These are phyloP conservation scores for Noturus placidus DNA, from an alignment of 2,113 vertebrate species.

Conservation along the genomic window DNA sequence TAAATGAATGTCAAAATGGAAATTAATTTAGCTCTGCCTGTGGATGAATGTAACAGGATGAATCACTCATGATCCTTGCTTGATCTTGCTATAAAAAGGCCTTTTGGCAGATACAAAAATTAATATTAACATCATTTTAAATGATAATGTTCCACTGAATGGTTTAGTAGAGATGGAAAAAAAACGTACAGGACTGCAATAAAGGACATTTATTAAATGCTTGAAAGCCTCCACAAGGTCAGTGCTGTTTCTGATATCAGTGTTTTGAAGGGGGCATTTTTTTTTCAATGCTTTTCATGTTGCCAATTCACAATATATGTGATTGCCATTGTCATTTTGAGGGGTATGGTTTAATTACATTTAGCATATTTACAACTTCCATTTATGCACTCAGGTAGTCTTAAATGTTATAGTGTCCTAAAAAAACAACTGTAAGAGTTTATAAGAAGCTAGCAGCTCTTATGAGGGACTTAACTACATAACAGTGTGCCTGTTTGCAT, in stretches of 20 bases:
- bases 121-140: neutral
- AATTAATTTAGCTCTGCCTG: neutral
- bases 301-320: neutral
- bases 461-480: neutral
- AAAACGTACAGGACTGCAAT: neutral
- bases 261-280: neutral
- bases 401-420: neutral
- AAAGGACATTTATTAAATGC: neutral
- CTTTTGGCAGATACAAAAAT: neutral
- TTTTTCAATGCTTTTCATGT: neutral
- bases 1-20: neutral
- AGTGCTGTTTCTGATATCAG: neutral
- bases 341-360: neutral
- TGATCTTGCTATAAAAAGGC: slow-evolving; percentile 2
- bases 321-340: neutral
- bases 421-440: neutral
- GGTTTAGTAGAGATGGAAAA: neutral
- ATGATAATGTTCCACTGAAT: neutral
- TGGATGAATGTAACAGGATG: neutral
- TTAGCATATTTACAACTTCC: neutral
- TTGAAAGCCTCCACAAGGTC: neutral
- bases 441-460: neutral
- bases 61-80: slow-evolving; percentile 18
- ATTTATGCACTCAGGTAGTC: neutral
- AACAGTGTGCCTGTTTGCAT: neutral